These are phyloP conservation scores for Gymnobelideus leadbeateri DNA, from an alignment of 2,113 vertebrate genomes.

Conservation along the genomic window DNA sequence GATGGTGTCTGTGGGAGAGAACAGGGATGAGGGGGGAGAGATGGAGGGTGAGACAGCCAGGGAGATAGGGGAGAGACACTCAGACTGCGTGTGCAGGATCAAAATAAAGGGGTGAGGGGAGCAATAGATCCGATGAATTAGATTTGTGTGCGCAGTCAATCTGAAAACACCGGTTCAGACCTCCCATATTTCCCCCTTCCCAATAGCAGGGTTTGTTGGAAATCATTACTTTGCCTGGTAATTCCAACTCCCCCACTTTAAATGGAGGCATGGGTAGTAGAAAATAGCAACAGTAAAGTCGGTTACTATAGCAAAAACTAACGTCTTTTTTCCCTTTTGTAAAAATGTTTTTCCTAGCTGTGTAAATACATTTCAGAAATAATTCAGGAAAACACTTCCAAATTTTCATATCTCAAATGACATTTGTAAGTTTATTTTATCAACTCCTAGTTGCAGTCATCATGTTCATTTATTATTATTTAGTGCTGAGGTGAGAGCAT, in stretches of 20 bases:
- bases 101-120: neutral
- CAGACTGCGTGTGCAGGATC: neutral
- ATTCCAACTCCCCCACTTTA: neutral
- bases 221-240: neutral
- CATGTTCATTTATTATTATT: neutral
- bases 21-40: slow-evolving; percentile 43
- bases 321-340: neutral
- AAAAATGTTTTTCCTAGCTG: neutral
- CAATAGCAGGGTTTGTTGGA: slow-evolving; percentile 11
- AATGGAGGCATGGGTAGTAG: neutral
- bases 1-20: slow-evolving; percentile 82
- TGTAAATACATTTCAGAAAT: neutral
- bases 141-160: neutral
- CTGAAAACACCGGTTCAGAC: slow-evolving; percentile 11
- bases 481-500: neutral
- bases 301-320: neutral
- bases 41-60: neutral
- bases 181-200: neutral
- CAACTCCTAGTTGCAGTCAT: neutral
- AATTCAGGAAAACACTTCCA: neutral
- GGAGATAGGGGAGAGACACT: neutral
- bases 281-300: neutral
- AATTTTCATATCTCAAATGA: neutral
- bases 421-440: neutral
- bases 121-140: neutral